phyloP scores from a whole-genome alignment of 2,888 invertebrate species.

The Caenorhabditis uteleia region DNA sequence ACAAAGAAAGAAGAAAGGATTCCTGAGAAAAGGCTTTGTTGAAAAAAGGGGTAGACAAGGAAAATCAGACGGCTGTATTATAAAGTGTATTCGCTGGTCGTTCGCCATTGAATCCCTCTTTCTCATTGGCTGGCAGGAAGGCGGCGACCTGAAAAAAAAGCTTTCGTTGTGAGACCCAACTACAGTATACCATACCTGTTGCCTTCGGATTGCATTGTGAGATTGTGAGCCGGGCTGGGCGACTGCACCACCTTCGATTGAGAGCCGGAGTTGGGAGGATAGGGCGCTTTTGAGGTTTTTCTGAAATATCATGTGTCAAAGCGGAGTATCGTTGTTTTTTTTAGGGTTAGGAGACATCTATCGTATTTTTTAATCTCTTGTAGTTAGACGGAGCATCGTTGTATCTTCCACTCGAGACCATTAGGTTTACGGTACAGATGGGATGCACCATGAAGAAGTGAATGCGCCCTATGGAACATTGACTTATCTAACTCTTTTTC shows the following conservation, averaged over 20 bases:
- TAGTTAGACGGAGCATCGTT: too few relatives aligned
- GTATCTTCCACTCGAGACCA: too few relatives aligned
- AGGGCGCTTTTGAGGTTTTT: slow-evolving; percentile 65
- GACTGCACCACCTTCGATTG: slow-evolving; percentile 67
- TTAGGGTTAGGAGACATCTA: too few relatives aligned
- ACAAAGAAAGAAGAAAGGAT: neutral
- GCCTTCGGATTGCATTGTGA: slow-evolving; percentile 65
- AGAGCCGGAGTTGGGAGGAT: slow-evolving; percentile 64
- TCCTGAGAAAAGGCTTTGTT: too few relatives aligned
- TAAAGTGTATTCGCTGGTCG: slow-evolving; percentile 40
- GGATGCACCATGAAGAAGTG: too few relatives aligned
- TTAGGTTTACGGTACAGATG: too few relatives aligned
- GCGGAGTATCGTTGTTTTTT: neutral
- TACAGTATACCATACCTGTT: slow-evolving; percentile 50
- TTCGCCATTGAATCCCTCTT: slow-evolving; percentile 19
- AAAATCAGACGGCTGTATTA: slow-evolving; percentile 55
- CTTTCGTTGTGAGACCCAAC: neutral
- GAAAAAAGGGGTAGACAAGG: neutral
- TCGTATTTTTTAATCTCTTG: too few relatives aligned
- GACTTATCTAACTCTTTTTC: too few relatives aligned
- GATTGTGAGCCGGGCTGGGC: slow-evolving; percentile 65
- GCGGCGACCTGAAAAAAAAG: slow-evolving; percentile 58
- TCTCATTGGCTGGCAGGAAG: slow-evolving; percentile 63
- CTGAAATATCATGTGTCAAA: slow-evolving; percentile 31
- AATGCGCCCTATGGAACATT: too few relatives aligned